Evolutionary conservation across 1,140 invertebrate genomes (phyloP).

Genomic region (Agraylea sexmaculata): DNA sequence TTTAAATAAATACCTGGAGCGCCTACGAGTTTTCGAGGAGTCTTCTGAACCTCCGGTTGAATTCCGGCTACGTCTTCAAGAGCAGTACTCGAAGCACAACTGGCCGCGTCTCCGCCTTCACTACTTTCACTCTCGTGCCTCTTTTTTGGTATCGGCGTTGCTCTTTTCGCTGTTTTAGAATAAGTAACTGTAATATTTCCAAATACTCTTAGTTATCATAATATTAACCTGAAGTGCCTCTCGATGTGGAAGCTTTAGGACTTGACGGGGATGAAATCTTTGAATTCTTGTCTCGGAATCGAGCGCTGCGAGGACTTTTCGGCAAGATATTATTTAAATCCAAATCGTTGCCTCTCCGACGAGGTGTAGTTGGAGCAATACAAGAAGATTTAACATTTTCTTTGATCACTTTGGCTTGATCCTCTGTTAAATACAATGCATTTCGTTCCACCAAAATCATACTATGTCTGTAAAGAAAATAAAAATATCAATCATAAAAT

Average conservation of each 20-base stretch:
- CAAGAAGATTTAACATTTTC: conserved; percentile 26
- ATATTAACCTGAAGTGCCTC: conserved; percentile 19
- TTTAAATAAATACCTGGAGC: conserved; percentile 27
- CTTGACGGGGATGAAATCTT: conserved; percentile 31
- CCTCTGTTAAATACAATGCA: conserved; percentile 37
- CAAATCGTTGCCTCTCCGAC: conserved; percentile 32
- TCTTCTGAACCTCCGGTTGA: conserved; percentile 40
- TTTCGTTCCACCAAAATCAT: conserved; percentile 34
- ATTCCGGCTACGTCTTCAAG: conserved; percentile 35
- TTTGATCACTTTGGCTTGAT: conserved; percentile 34
- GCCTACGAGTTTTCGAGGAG: conserved; percentile 34
- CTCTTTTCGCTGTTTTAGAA: conserved; percentile 6
- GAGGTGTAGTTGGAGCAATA: conserved; percentile 28
- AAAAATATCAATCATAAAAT: not conserved
- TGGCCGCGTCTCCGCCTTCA: conserved; percentile 32
- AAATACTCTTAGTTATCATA: not conserved
- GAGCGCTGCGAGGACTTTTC: conserved; percentile 23
- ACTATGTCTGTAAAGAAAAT: conserved; percentile 26
- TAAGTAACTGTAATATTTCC: not conserved
- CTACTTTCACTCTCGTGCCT: conserved; percentile 35
- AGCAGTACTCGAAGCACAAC: conserved; percentile 27
- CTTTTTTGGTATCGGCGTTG: conserved; percentile 23
- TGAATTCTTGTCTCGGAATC: conserved; percentile 28
- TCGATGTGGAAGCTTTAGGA: conserved; percentile 37
- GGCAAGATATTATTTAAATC: conserved; percentile 39